Conservation (phyloP, 2,113 vertebrate species). For the Nematolebias whitei region DNA sequence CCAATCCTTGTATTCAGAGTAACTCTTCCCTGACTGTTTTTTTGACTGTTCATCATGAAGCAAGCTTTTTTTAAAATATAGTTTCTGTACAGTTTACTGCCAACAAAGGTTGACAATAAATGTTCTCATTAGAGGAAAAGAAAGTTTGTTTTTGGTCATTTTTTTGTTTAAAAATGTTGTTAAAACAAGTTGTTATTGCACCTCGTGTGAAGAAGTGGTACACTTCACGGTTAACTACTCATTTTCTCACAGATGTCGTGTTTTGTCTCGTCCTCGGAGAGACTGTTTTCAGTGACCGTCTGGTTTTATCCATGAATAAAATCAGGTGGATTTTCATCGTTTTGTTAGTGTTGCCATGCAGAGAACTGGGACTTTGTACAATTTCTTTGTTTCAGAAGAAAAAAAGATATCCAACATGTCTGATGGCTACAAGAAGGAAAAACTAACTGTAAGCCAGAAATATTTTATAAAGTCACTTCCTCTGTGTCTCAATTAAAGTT, state of each 20-base stretch:
- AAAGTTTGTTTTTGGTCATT: background rate
- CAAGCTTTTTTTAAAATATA: constrained; percentile 9
- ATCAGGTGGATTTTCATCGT: too few relatives aligned
- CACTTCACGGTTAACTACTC: rapidly evolving
- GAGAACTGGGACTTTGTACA: too few relatives aligned
- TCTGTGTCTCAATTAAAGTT: too few relatives aligned
- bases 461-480: too few relatives aligned
- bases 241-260: background rate
- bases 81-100: constrained; percentile 14
- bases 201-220: background rate
- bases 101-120: constrained; percentile 55
- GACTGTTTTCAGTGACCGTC: too few relatives aligned
- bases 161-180: background rate
- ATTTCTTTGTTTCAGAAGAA: too few relatives aligned
- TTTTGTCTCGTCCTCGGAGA: background rate
- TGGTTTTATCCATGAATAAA: too few relatives aligned
- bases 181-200: background rate
- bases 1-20: too few relatives aligned
- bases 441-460: too few relatives aligned
- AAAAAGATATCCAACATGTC: too few relatives aligned
- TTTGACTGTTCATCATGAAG: background rate
- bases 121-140: constrained; percentile 30
- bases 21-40: constrained; percentile 5
- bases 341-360: too few relatives aligned
- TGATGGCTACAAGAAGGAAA: too few relatives aligned